A percentile compares a stretch with the other conserved stretches of the same genome.
Evolutionary conservation across 2,888 invertebrate species (phyloP).

Genomic region (Ariolimax columbianus): DNA sequence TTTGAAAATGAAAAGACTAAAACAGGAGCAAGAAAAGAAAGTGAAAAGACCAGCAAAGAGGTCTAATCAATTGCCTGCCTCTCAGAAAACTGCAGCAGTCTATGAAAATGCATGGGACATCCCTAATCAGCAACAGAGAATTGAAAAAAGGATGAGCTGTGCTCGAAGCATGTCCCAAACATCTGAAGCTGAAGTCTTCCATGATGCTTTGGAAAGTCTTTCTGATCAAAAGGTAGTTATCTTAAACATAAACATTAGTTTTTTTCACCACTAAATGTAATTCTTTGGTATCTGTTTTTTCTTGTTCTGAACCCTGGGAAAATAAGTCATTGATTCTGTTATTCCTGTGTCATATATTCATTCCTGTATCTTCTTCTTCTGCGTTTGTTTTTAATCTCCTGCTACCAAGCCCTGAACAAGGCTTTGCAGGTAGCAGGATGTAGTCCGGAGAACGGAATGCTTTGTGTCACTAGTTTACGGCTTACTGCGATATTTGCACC

Average conservation of each 20-base stretch:
- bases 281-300: too few species aligned
- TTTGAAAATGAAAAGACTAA: constrained; percentile 46
- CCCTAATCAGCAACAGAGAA: constrained; percentile 67
- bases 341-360: too few species aligned
- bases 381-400: too few species aligned
- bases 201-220: constrained; percentile 52
- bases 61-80: constrained; percentile 21
- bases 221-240: constrained; percentile 45
- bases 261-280: neutral
- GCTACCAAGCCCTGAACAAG: too few species aligned
- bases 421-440: too few species aligned
- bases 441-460: too few species aligned
- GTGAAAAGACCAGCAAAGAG: constrained; percentile 13
- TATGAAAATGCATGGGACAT: constrained; percentile 74
- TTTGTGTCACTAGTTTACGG: too few species aligned
- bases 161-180: constrained; percentile 54
- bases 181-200: constrained; percentile 50
- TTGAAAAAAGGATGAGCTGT: constrained; percentile 69
- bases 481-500: too few species aligned
- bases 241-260: neutral
- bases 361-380: too few species aligned
- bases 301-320: too few species aligned
- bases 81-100: constrained; percentile 16
- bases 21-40: constrained; percentile 44
- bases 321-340: too few species aligned